Evolutionary conservation across 2,888 invertebrate genomes (phyloP), one percentile per base, ranked within the genome.

Genomic region (Metellina segmentata): DNA sequence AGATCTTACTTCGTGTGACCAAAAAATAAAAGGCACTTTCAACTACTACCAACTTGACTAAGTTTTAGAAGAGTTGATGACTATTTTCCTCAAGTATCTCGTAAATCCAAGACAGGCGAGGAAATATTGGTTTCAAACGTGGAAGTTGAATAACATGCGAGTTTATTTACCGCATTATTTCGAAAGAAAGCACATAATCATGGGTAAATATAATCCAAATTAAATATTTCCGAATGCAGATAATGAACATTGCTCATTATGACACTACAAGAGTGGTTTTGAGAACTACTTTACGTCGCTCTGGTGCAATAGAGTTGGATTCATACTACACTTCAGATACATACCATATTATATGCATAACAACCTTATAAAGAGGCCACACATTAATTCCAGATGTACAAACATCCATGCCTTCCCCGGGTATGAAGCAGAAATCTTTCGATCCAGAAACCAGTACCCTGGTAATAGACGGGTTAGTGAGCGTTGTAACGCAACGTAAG

Each of bases 141-240:
- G 61, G 61, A 8, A 0, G 61, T 5, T 61, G 61, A 11, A 61
- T 61, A 61, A 61, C 13, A 9, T 8, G 61, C 61, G 61, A 61
- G 61, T 6, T 61, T 61, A 61, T 61, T 61, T 61, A 4, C 61
- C 61, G 6, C 61, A 16, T 61, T 61, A 2, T 34, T 34, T 34
- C 34, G 9, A 61, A 9, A 61, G 72, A 81, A 53, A 81, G 61
- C 51, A 81, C 81, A 88, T 69, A 81, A 75, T 88, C 81, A 49
- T 75, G 81, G 81, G 74, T 72, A 88, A 88, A 88, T 81, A 88
- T 88, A 81, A 88, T 82, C 81, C 81, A 88, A 88, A 88, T 88
- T 88, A 88, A 88, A 88, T 74, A 69, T 69, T 81, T 49, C 81
- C 74, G 88, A 88, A 81, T 81, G 69, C 81, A 20, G 81, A 81